Evolutionary conservation across 2,797 vertebrate genomes (phyloP), one percentile per base, ranked within the genome.

Genomic region (Triplophysa yarkandensis): DNA sequence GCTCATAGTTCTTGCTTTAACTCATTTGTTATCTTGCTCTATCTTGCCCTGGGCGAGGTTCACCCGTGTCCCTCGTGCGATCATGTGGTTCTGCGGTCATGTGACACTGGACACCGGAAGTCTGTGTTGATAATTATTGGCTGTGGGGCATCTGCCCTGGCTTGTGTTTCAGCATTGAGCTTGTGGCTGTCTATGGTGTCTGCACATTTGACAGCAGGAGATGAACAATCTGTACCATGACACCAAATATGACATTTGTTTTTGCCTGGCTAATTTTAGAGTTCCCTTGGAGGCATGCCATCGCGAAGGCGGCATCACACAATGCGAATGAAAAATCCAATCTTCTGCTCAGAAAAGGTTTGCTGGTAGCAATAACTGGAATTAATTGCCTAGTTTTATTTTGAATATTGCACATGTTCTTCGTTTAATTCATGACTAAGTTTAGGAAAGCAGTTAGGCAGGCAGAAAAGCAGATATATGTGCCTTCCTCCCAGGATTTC

Each of bases 141-240:
- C 62, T 67, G 8, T 27, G 28, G 52, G 28, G 3, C 70, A 64
- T 11, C 5, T 3, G 4, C 17, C 11, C 17, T 19, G 34, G 61
- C 61, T 66, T 78, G 46, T 46, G 46, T 68, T 74, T 69, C 65
- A 57, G 17, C 32, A 28, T 36, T 21, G 48, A 55, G 34, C 21
- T 69, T 70, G 52, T 48, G 48, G 25, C 34, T 21, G 17, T 23
- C 34, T 28, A 34, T 55, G 66, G 57, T 72, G 46, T 30, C 14
- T 50, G 39, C 27, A 50, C 61, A 44, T 62, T 54, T 68, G 68
- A 61, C 32, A 16, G 39, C 52, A 48, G 23, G 23, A 68, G 50
- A 41, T 39, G 14, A 55, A 68, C 21, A 55, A 39, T 28, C 50
- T 55, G 32, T 41, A 55, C 48, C 65, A 39, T 68, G 48, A 68